These are phyloP conservation scores for Bryconaethiops microstoma DNA, from an alignment of 2,797 vertebrate species.

Conservation along the genomic window DNA sequence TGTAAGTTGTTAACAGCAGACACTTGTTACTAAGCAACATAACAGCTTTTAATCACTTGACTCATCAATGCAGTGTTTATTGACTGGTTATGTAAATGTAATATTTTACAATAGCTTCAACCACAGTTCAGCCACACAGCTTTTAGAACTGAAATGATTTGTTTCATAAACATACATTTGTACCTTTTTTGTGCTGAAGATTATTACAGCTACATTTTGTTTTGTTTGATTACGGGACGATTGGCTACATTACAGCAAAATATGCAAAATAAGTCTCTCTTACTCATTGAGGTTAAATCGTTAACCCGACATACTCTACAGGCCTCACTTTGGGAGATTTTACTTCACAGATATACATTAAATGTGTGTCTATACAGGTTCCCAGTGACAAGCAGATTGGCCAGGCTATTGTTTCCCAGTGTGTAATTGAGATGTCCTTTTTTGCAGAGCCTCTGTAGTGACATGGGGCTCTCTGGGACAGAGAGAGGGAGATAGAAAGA, in stretches of 20 bases:
- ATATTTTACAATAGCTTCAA: no score
- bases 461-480: constrained; percentile 33
- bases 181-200: neutral
- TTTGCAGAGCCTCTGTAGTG: constrained; percentile 44
- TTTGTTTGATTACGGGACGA: neutral
- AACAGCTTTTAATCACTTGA: no score
- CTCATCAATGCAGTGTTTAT: no score
- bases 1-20: no score
- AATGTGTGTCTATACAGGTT: constrained; percentile 17
- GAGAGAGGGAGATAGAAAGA: constrained; percentile 18
- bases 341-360: constrained; percentile 18
- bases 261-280: neutral
- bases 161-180: neutral
- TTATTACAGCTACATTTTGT: neutral
- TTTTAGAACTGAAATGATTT: neutral
- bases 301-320: neutral
- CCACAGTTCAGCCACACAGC: no score
- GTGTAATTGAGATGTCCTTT: constrained; percentile 62
- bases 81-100: no score
- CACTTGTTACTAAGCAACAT: no score
- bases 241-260: neutral
- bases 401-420: constrained; percentile 36
- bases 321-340: neutral
- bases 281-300: neutral
- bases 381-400: constrained; percentile 14